Percentiles rank a stretch among this genome's conserved stretches.
Evolutionary conservation across 2,888 invertebrate genomes (phyloP).

Genomic region (Omphaloscelis lunosa): DNA sequence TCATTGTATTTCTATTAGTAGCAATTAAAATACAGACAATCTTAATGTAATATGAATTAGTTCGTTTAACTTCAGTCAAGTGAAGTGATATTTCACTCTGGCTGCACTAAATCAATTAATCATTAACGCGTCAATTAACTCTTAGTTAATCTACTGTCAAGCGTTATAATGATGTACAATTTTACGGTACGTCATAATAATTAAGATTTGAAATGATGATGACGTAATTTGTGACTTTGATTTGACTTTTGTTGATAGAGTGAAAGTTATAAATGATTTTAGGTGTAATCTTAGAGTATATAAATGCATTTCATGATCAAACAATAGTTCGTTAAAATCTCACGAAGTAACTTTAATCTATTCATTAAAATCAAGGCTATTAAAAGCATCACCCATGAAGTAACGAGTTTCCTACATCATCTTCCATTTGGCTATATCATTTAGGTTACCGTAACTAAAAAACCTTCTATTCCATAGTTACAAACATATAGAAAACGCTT

Average conservation of each 20-base stretch:
- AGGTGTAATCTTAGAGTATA: not conserved
- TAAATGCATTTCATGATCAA: not conserved
- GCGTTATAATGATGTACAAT: conserved; percentile 43
- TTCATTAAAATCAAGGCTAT: not conserved
- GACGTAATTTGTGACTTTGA: conserved; percentile 3
- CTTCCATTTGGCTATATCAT: not conserved
- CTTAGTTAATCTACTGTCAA: conserved; percentile 49
- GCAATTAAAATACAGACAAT: conserved; percentile 39
- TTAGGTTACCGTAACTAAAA: not conserved
- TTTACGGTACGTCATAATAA: conserved; percentile 42
- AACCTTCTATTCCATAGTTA: not conserved
- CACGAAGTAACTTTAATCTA: not conserved
- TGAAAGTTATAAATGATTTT: conserved; percentile 17
- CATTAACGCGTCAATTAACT: conserved; percentile 53
- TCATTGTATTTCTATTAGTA: conserved; percentile 28
- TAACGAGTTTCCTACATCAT: not conserved
- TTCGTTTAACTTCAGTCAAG: conserved; percentile 49
- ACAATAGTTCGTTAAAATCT: not conserved
- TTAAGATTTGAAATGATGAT: conserved; percentile 33
- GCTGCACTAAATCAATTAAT: conserved; percentile 56
- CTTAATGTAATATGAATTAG: conserved; percentile 51
- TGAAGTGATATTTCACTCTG: conserved; percentile 38
- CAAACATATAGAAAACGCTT: not conserved
- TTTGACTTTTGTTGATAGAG: conserved; percentile 33
- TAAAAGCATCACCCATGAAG: not conserved